phyloP scores from a whole-genome alignment of 2,113 vertebrate genomes.

The Bufo bufo region DNA sequence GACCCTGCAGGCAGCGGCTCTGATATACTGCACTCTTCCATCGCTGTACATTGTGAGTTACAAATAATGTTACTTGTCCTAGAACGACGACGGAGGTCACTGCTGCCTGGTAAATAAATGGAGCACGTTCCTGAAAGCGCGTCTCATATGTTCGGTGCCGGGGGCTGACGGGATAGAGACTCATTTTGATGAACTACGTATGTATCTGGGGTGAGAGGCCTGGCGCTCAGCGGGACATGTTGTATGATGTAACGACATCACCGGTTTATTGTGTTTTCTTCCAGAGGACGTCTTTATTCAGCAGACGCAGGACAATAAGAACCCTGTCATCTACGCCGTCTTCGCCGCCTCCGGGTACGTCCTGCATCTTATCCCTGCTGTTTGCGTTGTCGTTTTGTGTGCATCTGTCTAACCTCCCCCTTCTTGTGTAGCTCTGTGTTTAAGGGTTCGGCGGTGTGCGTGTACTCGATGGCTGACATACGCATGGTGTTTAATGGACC shows the following conservation, averaged over 20 bases:
- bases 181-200: conserved; percentile 96
- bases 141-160: conserved; percentile 94
- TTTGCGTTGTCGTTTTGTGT: neutral
- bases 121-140: conserved; percentile 97
- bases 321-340: conserved; percentile 95
- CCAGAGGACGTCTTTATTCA: conserved; percentile 96
- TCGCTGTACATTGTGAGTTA: neutral
- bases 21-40: neutral
- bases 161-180: conserved; percentile 93
- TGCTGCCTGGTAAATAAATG: conserved; percentile 98
- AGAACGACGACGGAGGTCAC: conserved; percentile 97
- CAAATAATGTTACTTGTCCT: neutral
- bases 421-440: conserved; percentile 85
- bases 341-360: conserved; percentile 95
- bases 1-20: too few species aligned
- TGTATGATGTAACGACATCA: neutral
- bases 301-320: conserved; percentile 95
- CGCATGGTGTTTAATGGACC: conserved; percentile 98
- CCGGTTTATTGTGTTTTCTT: conserved; percentile 58
- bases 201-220: conserved; percentile 63
- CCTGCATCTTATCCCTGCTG: neutral
- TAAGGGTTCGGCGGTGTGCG: conserved; percentile 94
- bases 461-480: conserved; percentile 98
- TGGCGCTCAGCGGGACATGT: neutral
- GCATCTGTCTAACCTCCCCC: neutral